Percentiles rank a stretch among this genome's conserved stretches.
These are phyloP conservation scores for Cacatua alba DNA, from an alignment of 2,113 vertebrate species.

Conservation along the genomic window DNA sequence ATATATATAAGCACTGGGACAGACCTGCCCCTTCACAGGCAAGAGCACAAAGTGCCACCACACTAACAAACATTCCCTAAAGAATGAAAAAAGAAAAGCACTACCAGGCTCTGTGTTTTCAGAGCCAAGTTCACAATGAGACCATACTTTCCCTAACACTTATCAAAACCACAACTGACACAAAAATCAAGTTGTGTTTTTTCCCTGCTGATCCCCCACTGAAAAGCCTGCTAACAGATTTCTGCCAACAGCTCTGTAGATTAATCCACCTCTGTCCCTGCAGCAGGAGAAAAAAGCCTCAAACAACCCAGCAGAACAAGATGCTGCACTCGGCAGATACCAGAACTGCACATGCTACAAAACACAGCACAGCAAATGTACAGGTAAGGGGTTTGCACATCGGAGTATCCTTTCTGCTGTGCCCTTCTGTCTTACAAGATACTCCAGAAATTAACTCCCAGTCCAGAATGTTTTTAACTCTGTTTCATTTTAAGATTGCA, in stretches of 20 bases:
- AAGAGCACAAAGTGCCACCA: not conserved
- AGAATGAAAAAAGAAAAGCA: not conserved
- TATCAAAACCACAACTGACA: not conserved
- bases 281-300: constrained; percentile 10
- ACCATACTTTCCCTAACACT: not conserved
- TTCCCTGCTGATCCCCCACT: not conserved
- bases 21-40: not conserved
- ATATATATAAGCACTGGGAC: not conserved
- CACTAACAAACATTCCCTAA: not conserved
- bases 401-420: not conserved
- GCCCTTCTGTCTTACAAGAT: not conserved
- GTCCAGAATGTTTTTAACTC: not conserved
- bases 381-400: not conserved
- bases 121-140: not conserved
- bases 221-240: not conserved
- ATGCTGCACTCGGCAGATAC: constrained; percentile 20
- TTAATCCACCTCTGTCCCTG: constrained; percentile 31
- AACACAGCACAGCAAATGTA: not conserved
- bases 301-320: constrained; percentile 8
- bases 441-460: not conserved
- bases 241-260: not conserved
- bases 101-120: not conserved
- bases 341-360: not conserved
- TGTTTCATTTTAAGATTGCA: not conserved
- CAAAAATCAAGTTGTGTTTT: not conserved